Percentiles rank a stretch among this genome's conserved stretches.
These are phyloP conservation scores for Alviniconcha marisindica DNA, from an alignment of 1,140 invertebrate species.

Conservation along the genomic window DNA sequence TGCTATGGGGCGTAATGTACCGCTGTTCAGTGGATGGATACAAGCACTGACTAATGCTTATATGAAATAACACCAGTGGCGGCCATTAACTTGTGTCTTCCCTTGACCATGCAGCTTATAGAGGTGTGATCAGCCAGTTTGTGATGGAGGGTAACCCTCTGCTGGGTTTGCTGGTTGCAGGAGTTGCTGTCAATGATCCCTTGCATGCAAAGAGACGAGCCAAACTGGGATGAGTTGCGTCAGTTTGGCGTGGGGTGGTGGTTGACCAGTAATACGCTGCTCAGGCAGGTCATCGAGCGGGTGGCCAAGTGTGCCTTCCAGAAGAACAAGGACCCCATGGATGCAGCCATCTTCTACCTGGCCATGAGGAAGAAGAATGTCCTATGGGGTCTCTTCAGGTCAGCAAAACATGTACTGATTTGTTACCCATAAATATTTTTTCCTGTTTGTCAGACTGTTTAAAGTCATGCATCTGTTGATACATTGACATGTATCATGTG, in stretches of 20 bases:
- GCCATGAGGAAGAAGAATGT: slow-evolving; percentile 99
- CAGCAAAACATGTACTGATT: slow-evolving; percentile 20
- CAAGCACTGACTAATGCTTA: too few species aligned
- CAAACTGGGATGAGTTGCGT: slow-evolving; percentile 93
- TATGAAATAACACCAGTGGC: too few species aligned
- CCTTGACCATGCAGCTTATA: too few species aligned
- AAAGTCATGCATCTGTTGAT: too few species aligned
- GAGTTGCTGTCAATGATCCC: slow-evolving; percentile 91
- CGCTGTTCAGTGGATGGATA: too few species aligned
- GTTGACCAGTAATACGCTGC: slow-evolving; percentile 90
- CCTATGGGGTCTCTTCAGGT: slow-evolving; percentile 96
- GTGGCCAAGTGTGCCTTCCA: slow-evolving; percentile 95
- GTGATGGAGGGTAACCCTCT: too few species aligned
- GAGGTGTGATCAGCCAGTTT: too few species aligned
- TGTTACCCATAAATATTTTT: too few species aligned
- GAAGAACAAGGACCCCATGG: slow-evolving; percentile 92
- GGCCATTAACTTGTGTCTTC: too few species aligned
- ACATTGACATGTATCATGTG: too few species aligned
- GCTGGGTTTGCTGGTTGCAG: slow-evolving; percentile 54
- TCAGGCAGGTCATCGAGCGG: slow-evolving; percentile 80
- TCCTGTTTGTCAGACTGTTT: too few species aligned
- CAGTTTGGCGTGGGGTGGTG: slow-evolving; percentile 98
- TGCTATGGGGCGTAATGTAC: too few species aligned
- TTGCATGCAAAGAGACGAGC: slow-evolving; percentile 80
- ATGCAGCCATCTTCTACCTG: slow-evolving; percentile 97